Evolutionary conservation across 2,888 invertebrate genomes (phyloP), one percentile per base, ranked within the genome.

Genomic region (Cephus rjabovi): DNA sequence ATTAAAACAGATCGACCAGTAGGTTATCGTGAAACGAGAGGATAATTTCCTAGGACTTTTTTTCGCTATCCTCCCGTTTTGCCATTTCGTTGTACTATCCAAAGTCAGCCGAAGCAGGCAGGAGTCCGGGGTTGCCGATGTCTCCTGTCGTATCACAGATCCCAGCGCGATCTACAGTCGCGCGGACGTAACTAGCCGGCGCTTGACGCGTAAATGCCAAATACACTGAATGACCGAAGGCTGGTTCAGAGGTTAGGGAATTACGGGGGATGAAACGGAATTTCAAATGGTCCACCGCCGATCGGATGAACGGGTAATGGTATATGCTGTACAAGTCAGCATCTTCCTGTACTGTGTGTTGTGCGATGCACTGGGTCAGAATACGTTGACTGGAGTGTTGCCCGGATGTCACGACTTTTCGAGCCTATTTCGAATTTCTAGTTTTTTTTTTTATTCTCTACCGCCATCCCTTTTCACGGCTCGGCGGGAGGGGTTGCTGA

Each of bases 61-160:
- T 6, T 56, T 9, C 2, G 1, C 23, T 56, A 9, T 56, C 56
- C 56, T 9, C 23, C 9, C 23, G 0, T 56, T 56, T 23, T 56
- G 23, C 9, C 9, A 23, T 23, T 56, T 2, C 9, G 23, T 40
- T 23, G 1, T 12, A 15, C 79, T 77, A 79, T n/a, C 76, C 71
- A 77, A 78, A 78, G 79, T 80, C 75, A 75, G 40, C 12, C 15
- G 69, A 79, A 80, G 79, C 79, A 78, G 76, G 74, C 73, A 76
- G 35, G 33, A 35, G 34, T 35, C 35, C 35, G n/a, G 30, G 35
- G 15, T 34, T 34, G 11, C 70, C 37, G 73, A 71, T 75, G 34
- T 69, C 33, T 35, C 40, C 23, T 34, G 73, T 56, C 73, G 23
- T 69, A 69, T 69, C 40, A 73, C 74, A 73, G 75, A 73, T 69